Conservation (phyloP, 2,113 vertebrate species). For the Corydoras sp. region DNA sequence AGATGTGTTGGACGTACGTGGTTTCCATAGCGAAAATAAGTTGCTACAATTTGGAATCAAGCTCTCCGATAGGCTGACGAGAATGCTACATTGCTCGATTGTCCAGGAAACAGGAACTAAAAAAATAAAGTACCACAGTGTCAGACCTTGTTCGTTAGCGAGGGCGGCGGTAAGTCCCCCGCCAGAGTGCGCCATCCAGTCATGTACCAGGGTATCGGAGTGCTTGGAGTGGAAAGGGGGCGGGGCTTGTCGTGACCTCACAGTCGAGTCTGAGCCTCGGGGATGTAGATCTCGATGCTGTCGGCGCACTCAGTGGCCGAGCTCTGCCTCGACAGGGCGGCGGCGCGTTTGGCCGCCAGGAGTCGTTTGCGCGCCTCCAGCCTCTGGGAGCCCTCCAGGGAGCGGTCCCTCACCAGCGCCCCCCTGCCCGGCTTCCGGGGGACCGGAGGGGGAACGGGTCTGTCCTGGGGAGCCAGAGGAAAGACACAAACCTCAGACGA, state of each 20-base stretch:
- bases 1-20: no score
- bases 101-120: slow-evolving; percentile 40
- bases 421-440: slow-evolving; percentile 68
- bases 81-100: slow-evolving; percentile 16
- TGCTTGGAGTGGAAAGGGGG: background rate
- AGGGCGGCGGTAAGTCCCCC: slow-evolving; percentile 50
- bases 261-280: slow-evolving; percentile 95
- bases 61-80: slow-evolving; percentile 42
- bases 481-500: slow-evolving; percentile 27
- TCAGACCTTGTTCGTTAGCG: slow-evolving; percentile 44
- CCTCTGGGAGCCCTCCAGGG: slow-evolving; percentile 77
- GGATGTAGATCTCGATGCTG: slow-evolving; percentile 98
- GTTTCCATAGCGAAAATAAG: background rate
- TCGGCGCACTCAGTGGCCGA: slow-evolving; percentile 92
- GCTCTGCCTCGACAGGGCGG: slow-evolving; percentile 89
- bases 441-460: slow-evolving; percentile 63
- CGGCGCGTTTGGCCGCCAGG: slow-evolving; percentile 86
- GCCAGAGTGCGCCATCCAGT: slow-evolving; percentile 47
- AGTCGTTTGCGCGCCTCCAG: slow-evolving; percentile 88
- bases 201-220: slow-evolving; percentile 35
- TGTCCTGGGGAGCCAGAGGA: slow-evolving; percentile 65
- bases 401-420: slow-evolving; percentile 62
- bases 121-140: slow-evolving; percentile 45
- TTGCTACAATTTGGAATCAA: slow-evolving; percentile 33
- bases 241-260: slow-evolving; percentile 58